Conservation (phyloP, 2,113 vertebrate genomes). For the Odontophorus gujanensis region DNA sequence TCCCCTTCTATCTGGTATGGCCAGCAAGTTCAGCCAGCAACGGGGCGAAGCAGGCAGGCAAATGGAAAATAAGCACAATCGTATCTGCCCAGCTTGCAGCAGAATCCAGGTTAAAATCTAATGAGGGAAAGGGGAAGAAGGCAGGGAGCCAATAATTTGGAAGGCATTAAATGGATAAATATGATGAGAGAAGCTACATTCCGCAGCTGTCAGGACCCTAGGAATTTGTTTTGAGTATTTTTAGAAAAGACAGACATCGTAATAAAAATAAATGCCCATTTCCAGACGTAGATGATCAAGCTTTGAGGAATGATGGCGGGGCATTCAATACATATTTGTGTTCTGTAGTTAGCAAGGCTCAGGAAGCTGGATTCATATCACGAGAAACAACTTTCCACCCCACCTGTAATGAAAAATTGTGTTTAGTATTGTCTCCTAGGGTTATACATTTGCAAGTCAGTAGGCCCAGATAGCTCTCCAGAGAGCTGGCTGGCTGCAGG, state of each 20-base stretch:
- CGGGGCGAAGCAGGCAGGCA: background rate
- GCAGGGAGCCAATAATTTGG: background rate
- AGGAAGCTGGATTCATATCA: background rate
- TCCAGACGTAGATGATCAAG: slow-evolving; percentile 14
- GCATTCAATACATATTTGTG: background rate
- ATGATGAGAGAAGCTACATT: slow-evolving; percentile 16
- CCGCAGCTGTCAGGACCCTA: slow-evolving; percentile 7
- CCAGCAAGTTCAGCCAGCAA: background rate
- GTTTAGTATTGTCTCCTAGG: background rate
- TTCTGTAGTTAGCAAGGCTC: background rate
- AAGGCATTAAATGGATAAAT: background rate
- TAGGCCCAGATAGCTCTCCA: background rate
- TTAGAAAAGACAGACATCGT: slow-evolving; percentile 12
- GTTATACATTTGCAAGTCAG: background rate
- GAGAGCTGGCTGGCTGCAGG: background rate
- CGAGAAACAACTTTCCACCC: background rate
- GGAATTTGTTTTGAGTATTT: slow-evolving; percentile 38
- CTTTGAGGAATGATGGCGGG: slow-evolving; percentile 4
- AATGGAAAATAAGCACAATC: background rate
- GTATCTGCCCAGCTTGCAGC: background rate
- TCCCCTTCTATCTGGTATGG: background rate
- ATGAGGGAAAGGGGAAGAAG: background rate
- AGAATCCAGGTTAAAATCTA: background rate
- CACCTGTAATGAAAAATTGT: background rate
- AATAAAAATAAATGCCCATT: slow-evolving; percentile 35